Percentiles rank a stretch among this genome's conserved stretches.
These are phyloP conservation scores for Clytia hemisphaerica DNA, from an alignment of 30 jellyfish, hydroid and myxozoan genomes.

Conservation along the genomic window DNA sequence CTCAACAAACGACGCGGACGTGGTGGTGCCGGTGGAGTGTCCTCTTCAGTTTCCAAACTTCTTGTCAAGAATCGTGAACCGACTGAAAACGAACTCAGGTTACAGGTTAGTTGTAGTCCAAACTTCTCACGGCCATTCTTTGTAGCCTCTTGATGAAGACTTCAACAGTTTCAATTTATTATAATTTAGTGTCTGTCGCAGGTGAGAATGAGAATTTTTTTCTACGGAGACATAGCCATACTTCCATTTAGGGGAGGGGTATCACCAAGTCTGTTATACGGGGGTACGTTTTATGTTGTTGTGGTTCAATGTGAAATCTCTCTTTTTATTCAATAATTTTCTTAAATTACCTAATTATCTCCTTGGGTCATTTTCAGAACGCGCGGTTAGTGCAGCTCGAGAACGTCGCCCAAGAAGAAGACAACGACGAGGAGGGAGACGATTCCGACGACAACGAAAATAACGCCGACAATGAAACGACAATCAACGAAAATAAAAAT, in stretches of 20 bases:
- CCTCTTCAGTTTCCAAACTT: constrained; percentile 91
- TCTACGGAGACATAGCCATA: background rate
- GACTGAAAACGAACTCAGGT: constrained; percentile 70
- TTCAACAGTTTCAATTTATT: too few relatives aligned
- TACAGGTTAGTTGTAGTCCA: too few relatives aligned
- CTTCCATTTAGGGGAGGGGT: background rate
- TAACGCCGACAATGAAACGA: constrained; percentile 17
- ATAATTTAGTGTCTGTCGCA: background rate
- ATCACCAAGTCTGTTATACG: too few relatives aligned
- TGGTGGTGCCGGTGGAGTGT: constrained; percentile 98
- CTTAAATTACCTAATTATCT: too few relatives aligned
- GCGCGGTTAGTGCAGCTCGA: constrained; percentile 87
- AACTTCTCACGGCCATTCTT: too few relatives aligned
- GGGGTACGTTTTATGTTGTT: background rate
- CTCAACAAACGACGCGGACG: constrained; percentile 83
- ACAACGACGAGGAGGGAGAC: constrained; percentile 65
- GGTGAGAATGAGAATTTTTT: background rate
- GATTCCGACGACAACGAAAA: constrained; percentile 55
- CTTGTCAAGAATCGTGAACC: constrained; percentile 89
- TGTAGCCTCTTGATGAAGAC: too few relatives aligned
- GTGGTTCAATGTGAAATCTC: background rate
- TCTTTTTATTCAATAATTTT: background rate
- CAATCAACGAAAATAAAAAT: constrained; percentile 27
- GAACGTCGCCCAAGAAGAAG: constrained; percentile 82
- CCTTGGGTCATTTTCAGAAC: too few relatives aligned